Base-by-base conservation (phyloP, 2,797 vertebrate species). In the Anguilla marmorata region DNA sequence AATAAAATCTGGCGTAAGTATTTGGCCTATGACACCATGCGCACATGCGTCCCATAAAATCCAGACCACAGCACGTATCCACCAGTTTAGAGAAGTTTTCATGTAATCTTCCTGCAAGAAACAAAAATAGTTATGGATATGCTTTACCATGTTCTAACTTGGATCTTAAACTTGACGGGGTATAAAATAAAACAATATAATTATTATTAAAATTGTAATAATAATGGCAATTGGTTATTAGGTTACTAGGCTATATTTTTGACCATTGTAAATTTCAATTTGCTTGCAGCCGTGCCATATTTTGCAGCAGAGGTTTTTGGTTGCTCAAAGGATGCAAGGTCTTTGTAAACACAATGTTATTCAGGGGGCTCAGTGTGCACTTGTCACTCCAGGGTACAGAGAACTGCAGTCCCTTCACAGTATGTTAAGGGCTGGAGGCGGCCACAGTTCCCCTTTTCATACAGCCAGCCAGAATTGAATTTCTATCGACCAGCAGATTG, bases 401-500 rank as follows among this genome's bases (percentile, higher is more conserved):
- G 45, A 50, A 50, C 41, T 24, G 79, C 45, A 50, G 79, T 48
- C 41, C 74, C 74, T 21, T 48, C 79, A 50, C 79, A 82, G 79
- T 50, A n/a, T 9, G 41, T 50, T 82, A 82, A 82, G 21, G n/a
- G 79, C 79, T 82, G 45, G 79, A 27, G 79, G 45, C 79, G 50
- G 45, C 19, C 41, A 82, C 79, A 82, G 45, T 50, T 48, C 79
- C 41, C 52, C 76, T 87, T 41, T 82, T 83, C 54, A 30, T 41
- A 87, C 19, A 21, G 37, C 24, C 30, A 30, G 37, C 21, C 12
- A 83, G 41, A 87, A 87, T 69, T 66, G 56, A 87, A 66, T 87
- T 66, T 84, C 41, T 83, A 83, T 87, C 58, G 86, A 83, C 56
- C 58, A 21, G 52, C 52, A 48, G 33, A 87, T 80, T 82, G 45